phyloP scores from a whole-genome alignment of 2,113 vertebrate species.

The Illadopsis cleaveri region DNA sequence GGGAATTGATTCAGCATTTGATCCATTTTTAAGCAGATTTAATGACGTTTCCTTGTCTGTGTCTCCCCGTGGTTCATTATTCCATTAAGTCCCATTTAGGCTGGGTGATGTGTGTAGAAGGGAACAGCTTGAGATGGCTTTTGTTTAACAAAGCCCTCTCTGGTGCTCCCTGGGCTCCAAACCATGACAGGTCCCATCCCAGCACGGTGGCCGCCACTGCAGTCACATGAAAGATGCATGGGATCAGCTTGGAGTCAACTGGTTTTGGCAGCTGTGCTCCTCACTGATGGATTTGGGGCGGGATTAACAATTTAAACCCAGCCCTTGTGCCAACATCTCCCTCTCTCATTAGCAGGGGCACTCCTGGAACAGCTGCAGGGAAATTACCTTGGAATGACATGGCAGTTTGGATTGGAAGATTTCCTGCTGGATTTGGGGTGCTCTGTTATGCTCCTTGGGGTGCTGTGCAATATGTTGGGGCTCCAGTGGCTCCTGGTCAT shows the following conservation, averaged over 20 bases:
- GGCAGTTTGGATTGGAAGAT: neutral
- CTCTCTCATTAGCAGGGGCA: neutral
- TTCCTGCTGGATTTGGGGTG: neutral
- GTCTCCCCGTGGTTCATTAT: slow-evolving; percentile 67
- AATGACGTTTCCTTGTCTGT: slow-evolving; percentile 77
- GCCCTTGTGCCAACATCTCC: neutral
- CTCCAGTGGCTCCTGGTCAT: neutral
- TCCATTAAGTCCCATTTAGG: slow-evolving; percentile 66
- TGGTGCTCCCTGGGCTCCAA: neutral
- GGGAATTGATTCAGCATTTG: slow-evolving; percentile 76
- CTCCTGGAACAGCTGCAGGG: neutral
- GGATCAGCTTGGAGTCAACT: slow-evolving; percentile 29
- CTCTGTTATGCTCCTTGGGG: neutral
- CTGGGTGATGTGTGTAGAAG: slow-evolving; percentile 41
- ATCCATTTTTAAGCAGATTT: slow-evolving; percentile 81
- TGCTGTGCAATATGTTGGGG: neutral
- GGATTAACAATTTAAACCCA: slow-evolving; percentile 61
- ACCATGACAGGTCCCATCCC: neutral
- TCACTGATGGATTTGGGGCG: neutral
- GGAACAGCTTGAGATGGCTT: slow-evolving; percentile 19
- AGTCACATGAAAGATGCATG: slow-evolving; percentile 35
- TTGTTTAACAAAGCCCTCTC: slow-evolving; percentile 17
- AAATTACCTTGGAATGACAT: neutral
- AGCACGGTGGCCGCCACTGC: neutral
- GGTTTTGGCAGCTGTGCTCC: neutral